Percentiles rank a stretch among this genome's conserved stretches.
Conservation (phyloP, 2,888 invertebrate species). For the Epirrhoe alternata region DNA sequence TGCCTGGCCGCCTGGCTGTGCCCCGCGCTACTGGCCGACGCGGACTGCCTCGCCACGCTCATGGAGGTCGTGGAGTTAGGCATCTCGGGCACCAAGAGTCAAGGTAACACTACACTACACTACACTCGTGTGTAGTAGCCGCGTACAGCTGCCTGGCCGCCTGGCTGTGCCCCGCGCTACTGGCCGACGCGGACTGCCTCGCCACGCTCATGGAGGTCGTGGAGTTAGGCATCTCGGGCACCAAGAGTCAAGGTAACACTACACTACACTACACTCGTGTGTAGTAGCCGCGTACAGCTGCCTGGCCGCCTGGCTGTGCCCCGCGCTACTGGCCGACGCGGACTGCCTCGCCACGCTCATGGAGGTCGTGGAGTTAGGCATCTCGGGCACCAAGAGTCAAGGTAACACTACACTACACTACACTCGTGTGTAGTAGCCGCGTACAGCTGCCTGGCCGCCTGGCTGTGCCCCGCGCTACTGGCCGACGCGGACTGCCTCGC, state of each 20-base stretch:
- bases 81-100: slow-evolving; percentile 96
- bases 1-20: slow-evolving; percentile 97
- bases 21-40: slow-evolving; percentile 95
- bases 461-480: slow-evolving; percentile 96
- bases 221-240: slow-evolving; percentile 98
- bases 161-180: slow-evolving; percentile 96
- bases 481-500: slow-evolving; percentile 96
- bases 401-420: slow-evolving; percentile 83
- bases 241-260: slow-evolving; percentile 90
- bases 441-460: slow-evolving; percentile 95
- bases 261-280: slow-evolving; percentile 94
- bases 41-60: slow-evolving; percentile 96
- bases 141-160: slow-evolving; percentile 96
- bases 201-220: slow-evolving; percentile 98
- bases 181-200: slow-evolving; percentile 96
- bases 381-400: slow-evolving; percentile 96
- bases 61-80: slow-evolving; percentile 99
- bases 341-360: slow-evolving; percentile 96
- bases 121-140: slow-evolving; percentile 97
- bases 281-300: slow-evolving; percentile 97
- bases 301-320: slow-evolving; percentile 96
- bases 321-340: slow-evolving; percentile 95
- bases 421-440: slow-evolving; percentile 98
- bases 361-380: slow-evolving; percentile 98
- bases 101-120: slow-evolving; percentile 79